phyloP scores from a whole-genome alignment of 2,113 vertebrate species.

The Pandion haliaetus region DNA sequence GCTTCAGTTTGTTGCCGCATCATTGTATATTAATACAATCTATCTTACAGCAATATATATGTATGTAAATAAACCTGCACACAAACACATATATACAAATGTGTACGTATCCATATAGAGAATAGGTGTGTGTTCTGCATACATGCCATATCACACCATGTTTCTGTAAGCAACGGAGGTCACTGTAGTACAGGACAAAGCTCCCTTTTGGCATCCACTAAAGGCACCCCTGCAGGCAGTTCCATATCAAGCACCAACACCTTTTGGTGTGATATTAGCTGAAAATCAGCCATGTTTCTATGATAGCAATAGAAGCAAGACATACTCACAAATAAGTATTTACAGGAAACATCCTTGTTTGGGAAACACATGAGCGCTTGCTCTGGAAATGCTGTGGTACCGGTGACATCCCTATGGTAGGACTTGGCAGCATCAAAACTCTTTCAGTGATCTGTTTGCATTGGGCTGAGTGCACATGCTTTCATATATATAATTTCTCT shows the following conservation, averaged over 20 bases:
- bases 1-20: neutral
- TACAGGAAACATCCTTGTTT: neutral
- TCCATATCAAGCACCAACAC: neutral
- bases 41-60: neutral
- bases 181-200: neutral
- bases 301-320: neutral
- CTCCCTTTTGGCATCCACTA: neutral
- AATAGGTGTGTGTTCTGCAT: neutral
- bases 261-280: neutral
- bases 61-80: neutral
- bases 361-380: neutral
- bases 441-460: neutral
- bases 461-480: neutral
- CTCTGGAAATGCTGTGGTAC: neutral
- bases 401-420: neutral
- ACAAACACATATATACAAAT: neutral
- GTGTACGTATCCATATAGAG: neutral
- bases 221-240: neutral
- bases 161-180: neutral
- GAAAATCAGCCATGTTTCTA: neutral
- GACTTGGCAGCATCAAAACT: neutral
- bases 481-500: neutral
- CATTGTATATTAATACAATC: neutral
- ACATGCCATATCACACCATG: accelerated
- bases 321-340: neutral